Base-by-base conservation (phyloP, 1,140 invertebrate genomes). In the Delia radicum region DNA sequence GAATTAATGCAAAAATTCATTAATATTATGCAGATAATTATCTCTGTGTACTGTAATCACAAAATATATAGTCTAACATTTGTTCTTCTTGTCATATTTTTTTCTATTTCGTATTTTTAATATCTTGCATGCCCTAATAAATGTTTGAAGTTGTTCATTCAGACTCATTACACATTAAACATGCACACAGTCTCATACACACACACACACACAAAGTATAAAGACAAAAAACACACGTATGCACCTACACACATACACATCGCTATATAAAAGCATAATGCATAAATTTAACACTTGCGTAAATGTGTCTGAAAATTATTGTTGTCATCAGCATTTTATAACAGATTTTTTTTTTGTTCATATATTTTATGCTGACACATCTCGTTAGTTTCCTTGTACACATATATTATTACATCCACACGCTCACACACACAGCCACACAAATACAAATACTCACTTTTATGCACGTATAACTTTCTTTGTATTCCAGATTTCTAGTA, bases 231-330 rank as follows among this genome's bases (percentile, higher is more conserved):
- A 18, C 7, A 67, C 26, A 18, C 21, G 7, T 67, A 18, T 18
- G 63, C 13, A 67, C 27, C 26, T 65, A 28, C 26, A 12, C 12
- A 18, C 6, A 67, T 13, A 29, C 29, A 7, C 21, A 27, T 65
- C 4, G 21, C 21, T 18, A 10, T 0, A 15, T n/a, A 31, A 18
- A 28, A 65, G 26, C 28, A 10, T 63, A 29, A 65, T 29, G 27
- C 62, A 65, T 29, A 65, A 10, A 65, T 29, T 65, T 65, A 65
- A 13, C 62, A 65, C 62, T 65, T 65, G 12, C 62, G 27, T 65
- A 65, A 27, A 65, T 65, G 62, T 65, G 62, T 65, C 26, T 65
- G 62, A 65, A 65, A 65, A 65, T 65, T 65, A 65, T 65, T 65
- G 62, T 65, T 65, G 26, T 65, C 62, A 29, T 65, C 62, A 65